Evolutionary conservation across 30 jellyfish, hydroid and myxozoan species (phyloP).

Genomic region (Cassiopea xamachana): DNA sequence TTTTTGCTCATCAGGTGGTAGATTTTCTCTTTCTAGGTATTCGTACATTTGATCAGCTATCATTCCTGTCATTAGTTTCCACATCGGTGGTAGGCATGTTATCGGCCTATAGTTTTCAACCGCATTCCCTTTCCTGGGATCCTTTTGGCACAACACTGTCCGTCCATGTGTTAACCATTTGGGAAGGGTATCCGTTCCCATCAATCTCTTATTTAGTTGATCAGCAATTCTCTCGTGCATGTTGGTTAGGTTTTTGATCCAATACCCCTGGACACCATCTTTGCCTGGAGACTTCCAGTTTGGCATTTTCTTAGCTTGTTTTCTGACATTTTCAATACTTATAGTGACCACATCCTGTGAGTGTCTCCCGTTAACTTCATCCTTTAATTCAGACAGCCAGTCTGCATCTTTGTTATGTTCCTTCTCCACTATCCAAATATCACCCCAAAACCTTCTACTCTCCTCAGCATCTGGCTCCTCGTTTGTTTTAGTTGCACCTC

Average conservation of each 20-base stretch:
- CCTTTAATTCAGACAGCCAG: slow-evolving; percentile 53
- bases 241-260: too few relatives aligned
- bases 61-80: too few relatives aligned
- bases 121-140: too few relatives aligned
- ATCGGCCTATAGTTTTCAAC: too few relatives aligned
- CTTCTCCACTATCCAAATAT: slow-evolving; percentile 1
- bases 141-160: background rate
- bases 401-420: slow-evolving; percentile 31
- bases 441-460: slow-evolving; percentile 20
- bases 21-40: too few relatives aligned
- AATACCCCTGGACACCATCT: too few relatives aligned
- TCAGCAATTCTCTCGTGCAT: too few relatives aligned
- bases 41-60: too few relatives aligned
- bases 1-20: too few relatives aligned
- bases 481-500: slow-evolving; percentile 36
- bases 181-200: slow-evolving; percentile 10
- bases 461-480: slow-evolving; percentile 64
- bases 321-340: slow-evolving; percentile 34
- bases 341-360: slow-evolving; percentile 60
- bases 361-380: slow-evolving; percentile 39
- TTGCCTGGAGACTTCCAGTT: too few relatives aligned
- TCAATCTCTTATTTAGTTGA: too few relatives aligned
- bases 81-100: too few relatives aligned
- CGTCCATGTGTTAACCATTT: slow-evolving; percentile 40
- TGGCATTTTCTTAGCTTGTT: slow-evolving; percentile 17